Evolutionary conservation across 1,140 invertebrate species (phyloP), one percentile per base, ranked within the genome.

Genomic region (Brachionus calyciflorus): DNA sequence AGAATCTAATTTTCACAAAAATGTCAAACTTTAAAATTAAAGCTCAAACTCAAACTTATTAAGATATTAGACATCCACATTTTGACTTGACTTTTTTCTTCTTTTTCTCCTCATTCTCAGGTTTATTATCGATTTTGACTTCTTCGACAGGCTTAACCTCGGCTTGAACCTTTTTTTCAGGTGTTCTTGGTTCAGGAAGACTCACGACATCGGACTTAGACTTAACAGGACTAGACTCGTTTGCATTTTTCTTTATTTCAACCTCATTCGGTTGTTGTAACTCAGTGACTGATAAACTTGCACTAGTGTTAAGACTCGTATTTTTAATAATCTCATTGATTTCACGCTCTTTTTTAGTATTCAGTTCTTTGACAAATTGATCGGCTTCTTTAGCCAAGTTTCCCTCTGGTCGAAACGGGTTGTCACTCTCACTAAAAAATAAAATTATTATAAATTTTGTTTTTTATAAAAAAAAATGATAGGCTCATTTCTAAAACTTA

Each of bases 391-490:
- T 49, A 17, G 69, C 69, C 28, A 73, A 33, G 6, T 17, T 40
- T 17, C 69, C 69, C 33, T 73, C 69, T 10, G 69, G 69, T 55
- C 69, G 28, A 24, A 73, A 73, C 5, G 69, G 69, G 19, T 73
- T 73, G 19, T 73, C 69, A 12, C 3, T 51, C 28, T 73, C 69
- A 55, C 69, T 73, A 40, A 24, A 41, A 65, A 1, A 44, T 17
- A 26, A 26, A 65, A 46, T 46, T 46, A 14, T 46, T 46, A 46
- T 7, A 46, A 46, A n/a, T n/a, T n/a, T n/a, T n/a, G n/a, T n/a
- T n/a, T 46, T 44, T 4, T 44, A n/a, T 44, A n/a, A 19, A 65
- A 37, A 44, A 10, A 44, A 44, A 28, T 2, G 9, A 19, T 6
- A n/a, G 12, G 10, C 7, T 1, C 19, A 6, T 17, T 3, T 21